Base-by-base conservation (phyloP, 92 coral and sea anemone species). In the Blastomussa wellsi region DNA sequence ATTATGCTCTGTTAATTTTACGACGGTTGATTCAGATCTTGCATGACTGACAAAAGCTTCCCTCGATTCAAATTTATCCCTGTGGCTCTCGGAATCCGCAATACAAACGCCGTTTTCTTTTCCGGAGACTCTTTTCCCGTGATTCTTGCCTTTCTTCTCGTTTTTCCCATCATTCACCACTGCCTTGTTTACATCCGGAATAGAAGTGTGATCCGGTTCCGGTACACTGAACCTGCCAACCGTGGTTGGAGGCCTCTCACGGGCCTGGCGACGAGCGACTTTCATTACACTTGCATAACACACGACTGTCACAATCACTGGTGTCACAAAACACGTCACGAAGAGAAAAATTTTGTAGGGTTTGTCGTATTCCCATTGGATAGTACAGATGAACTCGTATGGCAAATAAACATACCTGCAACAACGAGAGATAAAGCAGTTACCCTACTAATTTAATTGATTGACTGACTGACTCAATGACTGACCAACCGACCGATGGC, bases 321-420 rank as follows among this genome's bases (percentile, higher is more conserved):
- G 92, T 37, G 77, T 74, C 32, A 76, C n/a, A 53, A 90, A 90
- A 44, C 90, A 86, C 52, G 82, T 38, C 53, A 48, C 60, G 76
- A 76, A 69, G 42, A 82, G 75, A 71, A 81, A 76, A 33, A 90
- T 41, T 1, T 90, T 81, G 76, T 55, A 90, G 32, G 76, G 59
- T 24, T 62, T 51, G 53, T 86, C 80, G 42, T 82, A 41, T 48
- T 90, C 92, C 92, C 92, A 90, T 55, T 90, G 92, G 53, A 90
- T 84, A 2, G 92, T 86, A 83, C 92, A 90, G 76, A 90, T 90
- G 79, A 74, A 90, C 80, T 90, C 90, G 74, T 90, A 90, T 14
- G 90, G 76, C 53, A 90, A 80, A 77, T 90, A 90, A 79, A 55
- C 80, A 75, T 90, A 90, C 83, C 88, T 85, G 48, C 4, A 71